A percentile compares a stretch with the other conserved stretches of the same genome.
Conservation (phyloP, 2,113 vertebrate genomes). For the Pantherophis guttatus region DNA sequence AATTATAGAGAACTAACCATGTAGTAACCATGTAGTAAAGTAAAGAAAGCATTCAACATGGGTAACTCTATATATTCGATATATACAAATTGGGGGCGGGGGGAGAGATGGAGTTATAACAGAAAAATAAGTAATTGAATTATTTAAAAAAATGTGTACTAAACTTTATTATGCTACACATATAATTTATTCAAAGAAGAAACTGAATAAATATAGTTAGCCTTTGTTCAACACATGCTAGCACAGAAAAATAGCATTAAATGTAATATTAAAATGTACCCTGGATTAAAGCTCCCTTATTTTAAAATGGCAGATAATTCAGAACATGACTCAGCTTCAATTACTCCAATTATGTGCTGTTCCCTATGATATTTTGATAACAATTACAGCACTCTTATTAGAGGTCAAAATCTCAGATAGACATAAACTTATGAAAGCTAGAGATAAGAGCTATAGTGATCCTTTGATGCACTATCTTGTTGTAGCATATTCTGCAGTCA, state of each 20-base stretch:
- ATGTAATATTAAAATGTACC: constrained; percentile 18
- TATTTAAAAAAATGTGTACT: not conserved
- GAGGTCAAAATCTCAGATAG: constrained; percentile 8
- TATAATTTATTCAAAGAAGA: constrained; percentile 8
- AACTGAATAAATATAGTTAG: constrained; percentile 3
- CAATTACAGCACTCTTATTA: constrained; percentile 3
- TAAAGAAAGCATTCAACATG: not conserved
- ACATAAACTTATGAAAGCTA: not conserved
- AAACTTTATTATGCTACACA: not conserved
- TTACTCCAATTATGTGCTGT: constrained; percentile 39
- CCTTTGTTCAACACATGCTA: constrained; percentile 6
- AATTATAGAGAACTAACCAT: not conserved
- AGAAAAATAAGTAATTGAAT: not conserved
- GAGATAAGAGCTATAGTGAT: not conserved
- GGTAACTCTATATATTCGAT: no score
- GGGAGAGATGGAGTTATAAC: not conserved
- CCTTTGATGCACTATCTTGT: not conserved
- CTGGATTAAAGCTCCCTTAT: constrained; percentile 25
- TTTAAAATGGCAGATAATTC: constrained; percentile 39
- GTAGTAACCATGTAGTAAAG: not conserved
- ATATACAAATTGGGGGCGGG: not conserved
- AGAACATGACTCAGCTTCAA: constrained; percentile 23
- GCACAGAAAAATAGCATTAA: constrained; percentile 11
- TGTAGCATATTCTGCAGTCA: not conserved
- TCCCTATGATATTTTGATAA: constrained; percentile 18